phyloP scores from a whole-genome alignment of 2,888 invertebrate species.

The Catocala nupta region DNA sequence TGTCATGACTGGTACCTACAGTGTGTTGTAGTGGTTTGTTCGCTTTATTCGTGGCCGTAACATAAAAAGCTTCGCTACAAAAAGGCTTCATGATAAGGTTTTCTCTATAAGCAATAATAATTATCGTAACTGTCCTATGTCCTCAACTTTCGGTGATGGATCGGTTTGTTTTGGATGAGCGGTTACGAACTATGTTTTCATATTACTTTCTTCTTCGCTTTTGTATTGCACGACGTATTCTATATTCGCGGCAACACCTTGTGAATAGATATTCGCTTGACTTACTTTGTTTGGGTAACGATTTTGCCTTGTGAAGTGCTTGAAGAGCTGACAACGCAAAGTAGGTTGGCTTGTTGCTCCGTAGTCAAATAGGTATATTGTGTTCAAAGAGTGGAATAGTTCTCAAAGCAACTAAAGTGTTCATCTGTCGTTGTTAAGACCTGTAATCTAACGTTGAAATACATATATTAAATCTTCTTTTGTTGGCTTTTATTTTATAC shows the following conservation, averaged over 20 bases:
- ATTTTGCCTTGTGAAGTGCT: constrained; percentile 21
- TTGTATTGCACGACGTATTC: constrained; percentile 2
- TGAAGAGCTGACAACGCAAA: constrained; percentile 16
- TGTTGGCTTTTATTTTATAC: neutral
- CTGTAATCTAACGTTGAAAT: neutral
- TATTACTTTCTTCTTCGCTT: constrained; percentile 1
- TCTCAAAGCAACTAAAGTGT: constrained; percentile 5
- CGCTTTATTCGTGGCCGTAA: constrained; percentile 23
- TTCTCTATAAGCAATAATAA: constrained; percentile 25
- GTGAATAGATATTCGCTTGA: constrained; percentile 25
- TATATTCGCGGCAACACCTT: constrained; percentile 14
- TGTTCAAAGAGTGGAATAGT: constrained; percentile 12
- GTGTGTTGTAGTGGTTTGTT: constrained; percentile 1
- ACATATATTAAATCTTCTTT: neutral
- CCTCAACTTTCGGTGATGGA: constrained; percentile 29
- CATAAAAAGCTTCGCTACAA: constrained; percentile 21
- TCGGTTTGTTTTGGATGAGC: constrained; percentile 26
- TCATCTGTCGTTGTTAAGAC: constrained; percentile 4
- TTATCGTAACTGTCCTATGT: constrained; percentile 22
- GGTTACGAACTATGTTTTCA: too few species aligned
- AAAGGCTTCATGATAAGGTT: constrained; percentile 19
- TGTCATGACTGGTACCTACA: constrained; percentile 26
- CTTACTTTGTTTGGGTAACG: constrained; percentile 28
- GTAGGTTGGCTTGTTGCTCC: constrained; percentile 4
- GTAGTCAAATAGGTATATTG: constrained; percentile 10